Evolutionary conservation across 1,140 invertebrate species (phyloP), one percentile per base, ranked within the genome.

Genomic region (Drosophila oshimai): DNA sequence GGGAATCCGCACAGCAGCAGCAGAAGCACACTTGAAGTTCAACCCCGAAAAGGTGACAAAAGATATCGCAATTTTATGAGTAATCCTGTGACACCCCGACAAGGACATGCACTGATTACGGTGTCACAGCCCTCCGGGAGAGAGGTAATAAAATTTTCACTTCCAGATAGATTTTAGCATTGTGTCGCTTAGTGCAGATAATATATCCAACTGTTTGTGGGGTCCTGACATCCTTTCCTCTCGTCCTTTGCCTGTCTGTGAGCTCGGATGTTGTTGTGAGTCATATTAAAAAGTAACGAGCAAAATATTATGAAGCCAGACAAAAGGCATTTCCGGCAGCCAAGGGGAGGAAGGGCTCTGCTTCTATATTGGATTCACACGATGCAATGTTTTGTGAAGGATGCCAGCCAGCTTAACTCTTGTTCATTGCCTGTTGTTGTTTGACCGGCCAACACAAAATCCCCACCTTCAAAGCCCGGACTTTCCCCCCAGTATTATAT

Each of bases 51-150:
- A 89, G 86, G 86, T 89, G 86, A 89, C 86, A 86, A 89, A 81
- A 89, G 84, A 84, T 74, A 89, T 89, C 69, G 62, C 79, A 86
- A 86, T 89, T 89, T 89, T 89, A 86, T 89, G 86, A 80, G 76
- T 86, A 77, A 89, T 89, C 73, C 86, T 65, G 41, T 58, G 73
- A 89, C 86, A 84, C 86, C 83, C 73, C 65, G 79, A 73, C 74
- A 84, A 58, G 69, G 73, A 83, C 68, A 73, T 73, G 71, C 78
- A 81, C 78, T 81, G 78, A 83, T 81, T 81, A 81, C 78, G 33
- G 55, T 46, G 53, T 9, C 45, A 13, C 24, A 12, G 18, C 28
- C 41, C 68, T 17, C 36, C 15, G 28, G 22, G 80, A 51, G 65
- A 58, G 42, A 61, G 72, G 75, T 86, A 86, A 86, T 86, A 86